Evolutionary conservation across 2,113 vertebrate genomes (phyloP).

Genomic region (Corythaixoides concolor): DNA sequence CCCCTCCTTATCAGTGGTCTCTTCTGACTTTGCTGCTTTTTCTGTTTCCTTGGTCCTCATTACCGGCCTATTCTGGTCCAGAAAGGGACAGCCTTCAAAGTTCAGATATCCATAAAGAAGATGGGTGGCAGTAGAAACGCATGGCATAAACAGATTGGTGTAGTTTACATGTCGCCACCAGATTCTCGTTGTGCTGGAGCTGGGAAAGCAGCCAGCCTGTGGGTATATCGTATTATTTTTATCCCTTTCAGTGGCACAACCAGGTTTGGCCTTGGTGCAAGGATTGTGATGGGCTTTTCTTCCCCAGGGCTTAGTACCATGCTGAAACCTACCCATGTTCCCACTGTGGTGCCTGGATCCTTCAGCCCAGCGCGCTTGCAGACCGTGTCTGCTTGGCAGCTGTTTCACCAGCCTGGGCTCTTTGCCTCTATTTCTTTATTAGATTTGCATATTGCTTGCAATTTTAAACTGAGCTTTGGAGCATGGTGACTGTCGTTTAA

Average conservation of each 20-base stretch:
- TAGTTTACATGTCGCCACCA: neutral
- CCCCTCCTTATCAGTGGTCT: neutral
- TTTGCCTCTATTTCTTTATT: neutral
- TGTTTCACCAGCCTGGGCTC: neutral
- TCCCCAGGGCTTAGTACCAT: neutral
- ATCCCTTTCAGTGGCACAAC: neutral
- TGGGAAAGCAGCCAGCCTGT: neutral
- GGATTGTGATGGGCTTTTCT: neutral
- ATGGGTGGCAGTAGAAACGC: neutral
- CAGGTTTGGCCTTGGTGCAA: neutral
- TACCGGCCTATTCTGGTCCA: neutral
- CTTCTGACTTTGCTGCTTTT: neutral
- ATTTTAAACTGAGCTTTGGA: neutral
- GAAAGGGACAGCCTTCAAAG: neutral
- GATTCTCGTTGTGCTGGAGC: neutral
- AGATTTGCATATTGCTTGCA: neutral
- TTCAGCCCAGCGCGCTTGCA: neutral
- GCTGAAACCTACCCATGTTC: neutral
- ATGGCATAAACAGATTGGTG: neutral
- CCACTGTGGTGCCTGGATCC: neutral
- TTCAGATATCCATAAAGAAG: neutral
- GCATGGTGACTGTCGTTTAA: neutral
- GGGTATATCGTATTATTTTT: neutral
- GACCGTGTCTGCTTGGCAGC: neutral
- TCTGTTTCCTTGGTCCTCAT: neutral